Base-by-base conservation (phyloP, 2,113 vertebrate species). In the Tachysurus fulvidraco region DNA sequence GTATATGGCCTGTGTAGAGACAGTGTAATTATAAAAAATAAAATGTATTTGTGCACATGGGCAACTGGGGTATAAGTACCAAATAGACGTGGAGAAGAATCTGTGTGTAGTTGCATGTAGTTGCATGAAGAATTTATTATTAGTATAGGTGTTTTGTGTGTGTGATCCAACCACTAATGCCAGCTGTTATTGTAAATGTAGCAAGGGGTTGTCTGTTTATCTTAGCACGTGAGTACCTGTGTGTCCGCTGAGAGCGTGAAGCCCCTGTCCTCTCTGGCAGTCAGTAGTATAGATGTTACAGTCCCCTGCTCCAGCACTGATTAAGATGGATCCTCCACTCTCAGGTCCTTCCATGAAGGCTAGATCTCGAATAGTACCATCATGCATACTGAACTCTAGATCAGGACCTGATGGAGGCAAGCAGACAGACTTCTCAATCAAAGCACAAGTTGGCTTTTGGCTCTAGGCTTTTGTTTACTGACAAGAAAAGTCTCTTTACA, bases 331-430 rank as follows among this genome's bases (percentile, higher is more conserved):
- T 69, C 98, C 98, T 85, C 98, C 98, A 8, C 98, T 98, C 90
- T 99, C 98, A 0, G 98, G 98, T 12, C 98, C 98, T 95, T 99
- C 98, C 97, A 99, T 98, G 91, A 99, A 99, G 85, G 98, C 98
- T 92, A 99, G 94, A 92, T 99, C 98, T 93, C 98, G 95, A 93
- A 99, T 99, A 87, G 98, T 99, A 83, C 98, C 98, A 87, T 99
- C 98, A 0, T 90, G 89, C 89, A 90, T 90, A 67, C 89, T 90
- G 84, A 99, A 99, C 92, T 95, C 94, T 90, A 99, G 92, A 94
- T 99, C 97, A 11, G 98, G 98, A 85, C 89, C 86, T 90, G 52
- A 65, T 2, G 21, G 21, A 77, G 12, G 46, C 41, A 11, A 10
- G 57, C 14, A 28, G 11, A 65, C 5, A 78, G 21, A 25, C 7